Evolutionary conservation across 2,888 invertebrate species (phyloP), one percentile per base, ranked within the genome.

Genomic region (Apamea epomidion): DNA sequence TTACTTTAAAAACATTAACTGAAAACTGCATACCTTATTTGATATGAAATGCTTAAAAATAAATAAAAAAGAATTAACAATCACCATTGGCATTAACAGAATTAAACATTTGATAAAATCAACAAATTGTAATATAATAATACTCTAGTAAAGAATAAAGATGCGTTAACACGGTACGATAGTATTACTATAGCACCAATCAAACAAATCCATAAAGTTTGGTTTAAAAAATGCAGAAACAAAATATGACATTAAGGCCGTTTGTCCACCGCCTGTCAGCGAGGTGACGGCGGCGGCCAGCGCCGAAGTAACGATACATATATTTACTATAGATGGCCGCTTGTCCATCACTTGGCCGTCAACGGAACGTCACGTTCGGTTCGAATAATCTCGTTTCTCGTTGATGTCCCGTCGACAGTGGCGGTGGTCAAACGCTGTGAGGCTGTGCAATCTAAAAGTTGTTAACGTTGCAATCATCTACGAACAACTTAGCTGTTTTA

Each of bases 11-110:
- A 82, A 81, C 74, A 73, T 78, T 82, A 89, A 88, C 81, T 74
- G 81, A 87, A 87, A 87, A 78, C 51, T 75, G 85, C 84, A 84
- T 88, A 88, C 76, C 88, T 88, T 86, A 86, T 86, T 81, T 87
- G 74, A 85, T 86, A 89, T 78, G 78, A 87, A 83, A 80, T 68
- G 29, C 86, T 87, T 87, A 89, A 74, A 87, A 79, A 83, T 87
- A 81, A 81, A 76, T 74, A 76, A 87, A 81, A 86, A 80, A 79
- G 0, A 80, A 78, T 85, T 65, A 86, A 84, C 84, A 87, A 84
- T 87, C 74, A 87, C 37, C 71, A 75, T 84, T 72, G 42, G 62
- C 65, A 72, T 72, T 74, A 79, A 83, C 68, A 80, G 48, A 82
- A 87, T 80, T 76, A 85, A 82, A 87, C 68, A 80, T 80, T 82